These are phyloP conservation scores for Blera fallax DNA, from an alignment of 2,888 invertebrate species.

Conservation along the genomic window DNA sequence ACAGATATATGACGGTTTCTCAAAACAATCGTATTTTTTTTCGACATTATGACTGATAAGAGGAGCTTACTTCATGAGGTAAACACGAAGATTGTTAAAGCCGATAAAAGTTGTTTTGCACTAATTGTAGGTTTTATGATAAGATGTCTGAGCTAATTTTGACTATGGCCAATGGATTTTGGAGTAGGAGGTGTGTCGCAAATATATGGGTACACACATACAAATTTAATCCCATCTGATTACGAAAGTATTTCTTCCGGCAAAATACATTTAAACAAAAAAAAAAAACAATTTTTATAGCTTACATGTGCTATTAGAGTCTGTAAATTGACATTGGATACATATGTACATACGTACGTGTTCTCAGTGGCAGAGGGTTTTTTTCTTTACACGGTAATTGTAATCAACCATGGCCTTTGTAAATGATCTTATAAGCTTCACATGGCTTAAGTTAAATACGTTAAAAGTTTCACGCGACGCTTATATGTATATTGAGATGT, in stretches of 20 bases:
- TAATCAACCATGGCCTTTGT: too few relatives aligned
- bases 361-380: too few relatives aligned
- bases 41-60: not conserved
- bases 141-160: not conserved
- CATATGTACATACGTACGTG: too few relatives aligned
- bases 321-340: too few relatives aligned
- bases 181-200: not conserved
- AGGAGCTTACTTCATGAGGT: not conserved
- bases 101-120: not conserved
- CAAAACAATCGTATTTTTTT: not conserved
- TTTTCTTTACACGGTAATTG: too few relatives aligned
- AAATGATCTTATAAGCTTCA: too few relatives aligned
- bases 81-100: not conserved
- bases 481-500: too few relatives aligned
- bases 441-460: too few relatives aligned
- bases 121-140: not conserved
- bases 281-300: too few relatives aligned
- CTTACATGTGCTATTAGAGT: too few relatives aligned
- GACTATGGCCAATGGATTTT: not conserved
- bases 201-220: not conserved
- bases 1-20: not conserved
- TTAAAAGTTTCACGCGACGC: too few relatives aligned
- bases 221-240: not conserved
- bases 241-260: not conserved
- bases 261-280: not conserved